Conservation (phyloP, 2,888 invertebrate species). For the Chironomus tentans region DNA sequence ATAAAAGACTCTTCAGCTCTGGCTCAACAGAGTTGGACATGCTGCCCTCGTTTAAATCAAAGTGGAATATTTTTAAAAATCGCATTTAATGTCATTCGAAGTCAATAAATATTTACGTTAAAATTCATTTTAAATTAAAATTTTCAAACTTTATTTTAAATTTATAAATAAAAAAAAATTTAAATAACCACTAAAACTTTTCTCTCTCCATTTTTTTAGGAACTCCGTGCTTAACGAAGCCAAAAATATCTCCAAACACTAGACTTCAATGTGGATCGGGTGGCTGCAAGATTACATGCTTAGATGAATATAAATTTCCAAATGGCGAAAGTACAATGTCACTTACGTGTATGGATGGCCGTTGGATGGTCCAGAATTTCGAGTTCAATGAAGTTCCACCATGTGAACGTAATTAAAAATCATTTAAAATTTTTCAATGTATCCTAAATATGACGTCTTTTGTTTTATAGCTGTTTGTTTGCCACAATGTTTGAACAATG, state of each 20-base stretch:
- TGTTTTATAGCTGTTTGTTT: constrained; percentile 57
- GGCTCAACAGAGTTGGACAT: too few relatives aligned
- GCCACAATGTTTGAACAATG: constrained; percentile 69
- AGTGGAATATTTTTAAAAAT: too few relatives aligned
- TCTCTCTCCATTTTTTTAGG: too few relatives aligned
- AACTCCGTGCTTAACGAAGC: constrained; percentile 16
- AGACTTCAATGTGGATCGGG: constrained; percentile 36
- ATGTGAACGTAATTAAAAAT: constrained; percentile 49
- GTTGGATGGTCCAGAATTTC: constrained; percentile 45
- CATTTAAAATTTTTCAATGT: not conserved
- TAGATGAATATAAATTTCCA: constrained; percentile 46
- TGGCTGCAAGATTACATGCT: constrained; percentile 47
- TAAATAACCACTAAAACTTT: too few relatives aligned
- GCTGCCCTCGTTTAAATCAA: too few relatives aligned
- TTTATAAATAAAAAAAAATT: too few relatives aligned
- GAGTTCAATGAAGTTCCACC: constrained; percentile 46
- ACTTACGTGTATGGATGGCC: constrained; percentile 44
- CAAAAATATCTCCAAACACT: constrained; percentile 35
- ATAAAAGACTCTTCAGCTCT: too few relatives aligned
- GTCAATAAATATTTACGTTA: too few relatives aligned
- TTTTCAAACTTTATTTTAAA: too few relatives aligned
- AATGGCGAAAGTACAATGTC: constrained; percentile 44
- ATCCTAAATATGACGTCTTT: not conserved
- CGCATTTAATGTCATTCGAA: too few relatives aligned
- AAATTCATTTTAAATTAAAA: too few relatives aligned